Evolutionary conservation across 2,113 vertebrate species (phyloP), one percentile per base, ranked within the genome.

Genomic region (Benitochromis conjunctus): DNA sequence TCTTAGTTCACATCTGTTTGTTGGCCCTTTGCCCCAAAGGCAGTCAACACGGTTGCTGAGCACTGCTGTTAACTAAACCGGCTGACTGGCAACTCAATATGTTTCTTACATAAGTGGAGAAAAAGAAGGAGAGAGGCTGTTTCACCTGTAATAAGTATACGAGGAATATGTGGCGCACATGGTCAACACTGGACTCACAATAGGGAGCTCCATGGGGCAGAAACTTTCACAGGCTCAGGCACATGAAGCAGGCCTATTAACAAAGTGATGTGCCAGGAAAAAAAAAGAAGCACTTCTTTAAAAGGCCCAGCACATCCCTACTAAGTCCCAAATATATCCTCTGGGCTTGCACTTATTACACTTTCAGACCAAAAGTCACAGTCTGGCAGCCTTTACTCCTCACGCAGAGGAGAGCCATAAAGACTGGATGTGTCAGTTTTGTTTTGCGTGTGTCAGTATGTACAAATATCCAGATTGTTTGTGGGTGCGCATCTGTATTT

Each of bases 11-110:
- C 94, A 93, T 93, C 93, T 95, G 94, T 83, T 92, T 90, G 92
- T 86, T 90, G 88, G 88, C 62, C 77, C 26, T 54, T 87, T 24
- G 38, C 83, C 89, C 92, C 80, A 46, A 89, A 93, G 94, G 95
- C 95, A 82, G 92, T 91, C 94, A 90, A 85, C 86, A 89, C 21
- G 86, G 91, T 91, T 93, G 91, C 91, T 91, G 92, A 94, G 87
- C 90, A 91, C 86, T 93, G 85, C 84, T 91, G 90, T 92, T 88
- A 90, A 92, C 89, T 92, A 81, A 90, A 92, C 83, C 86, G 89
- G 81, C 91, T 93, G 90, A 95, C 79, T 94, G 91, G 88, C 92
- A 93, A 83, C 92, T 95, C 91, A 93, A 89, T 93, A 93, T 94
- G 93, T 69, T 86, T 83, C 91, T 95, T 90, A 91, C 71, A 38